A percentile compares a stretch with the other conserved stretches of the same genome.
Evolutionary conservation across 2,113 vertebrate species (phyloP).

Genomic region (Tragelaphus buxtoni): DNA sequence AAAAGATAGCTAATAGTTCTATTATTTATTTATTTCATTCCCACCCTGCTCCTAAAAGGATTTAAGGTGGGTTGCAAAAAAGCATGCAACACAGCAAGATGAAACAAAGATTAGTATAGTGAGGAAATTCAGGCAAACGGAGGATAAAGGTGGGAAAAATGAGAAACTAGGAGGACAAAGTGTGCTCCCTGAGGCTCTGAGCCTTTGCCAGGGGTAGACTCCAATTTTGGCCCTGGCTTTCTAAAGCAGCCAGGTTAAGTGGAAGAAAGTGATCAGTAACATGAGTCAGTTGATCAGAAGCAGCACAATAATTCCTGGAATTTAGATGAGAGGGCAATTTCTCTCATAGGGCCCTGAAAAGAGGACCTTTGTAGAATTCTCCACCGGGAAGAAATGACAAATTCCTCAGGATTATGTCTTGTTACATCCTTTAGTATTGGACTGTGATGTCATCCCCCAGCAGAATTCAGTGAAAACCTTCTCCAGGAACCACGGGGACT

Average conservation of each 20-base stretch:
- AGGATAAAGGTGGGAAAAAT: background rate
- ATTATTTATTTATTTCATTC: slow-evolving; percentile 19
- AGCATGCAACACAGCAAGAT: background rate
- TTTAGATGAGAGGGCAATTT: background rate
- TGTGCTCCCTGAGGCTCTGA: background rate
- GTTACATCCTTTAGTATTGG: background rate
- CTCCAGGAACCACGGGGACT: background rate
- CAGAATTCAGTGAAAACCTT: background rate
- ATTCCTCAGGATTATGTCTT: background rate
- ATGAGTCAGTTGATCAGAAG: background rate
- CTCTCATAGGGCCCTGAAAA: background rate
- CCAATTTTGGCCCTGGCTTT: background rate
- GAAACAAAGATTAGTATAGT: background rate
- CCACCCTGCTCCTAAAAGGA: background rate
- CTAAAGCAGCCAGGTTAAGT: background rate
- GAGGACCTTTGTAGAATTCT: background rate
- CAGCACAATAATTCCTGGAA: background rate
- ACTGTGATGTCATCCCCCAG: background rate
- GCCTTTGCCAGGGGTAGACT: background rate
- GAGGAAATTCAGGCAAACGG: background rate
- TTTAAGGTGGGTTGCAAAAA: background rate
- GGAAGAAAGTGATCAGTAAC: background rate
- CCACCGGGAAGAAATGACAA: background rate
- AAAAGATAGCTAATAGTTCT: background rate
- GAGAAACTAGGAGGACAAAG: background rate